Conservation (phyloP, 2,113 vertebrate species). For the Bombycilla garrulus region DNA sequence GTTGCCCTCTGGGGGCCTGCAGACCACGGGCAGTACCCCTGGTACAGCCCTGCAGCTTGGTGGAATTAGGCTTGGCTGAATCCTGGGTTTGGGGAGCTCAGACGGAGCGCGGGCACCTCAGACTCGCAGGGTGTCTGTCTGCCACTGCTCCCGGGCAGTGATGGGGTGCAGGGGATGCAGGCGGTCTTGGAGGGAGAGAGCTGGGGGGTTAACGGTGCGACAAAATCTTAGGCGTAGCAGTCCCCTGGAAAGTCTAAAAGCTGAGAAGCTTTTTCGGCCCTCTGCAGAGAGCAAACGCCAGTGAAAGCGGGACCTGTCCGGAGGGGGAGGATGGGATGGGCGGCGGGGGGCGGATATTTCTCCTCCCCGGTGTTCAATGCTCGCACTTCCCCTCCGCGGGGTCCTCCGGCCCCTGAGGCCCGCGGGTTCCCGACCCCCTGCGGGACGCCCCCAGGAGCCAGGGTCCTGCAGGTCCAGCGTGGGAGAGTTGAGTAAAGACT, state of each 20-base stretch:
- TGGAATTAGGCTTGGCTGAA: not conserved
- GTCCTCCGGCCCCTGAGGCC: not conserved
- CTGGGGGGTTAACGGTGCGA: fast-evolving
- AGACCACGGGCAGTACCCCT: no score
- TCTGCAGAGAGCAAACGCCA: not conserved
- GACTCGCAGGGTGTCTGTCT: not conserved
- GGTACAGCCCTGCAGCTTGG: not conserved
- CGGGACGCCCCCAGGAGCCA: not conserved
- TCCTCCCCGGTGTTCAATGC: not conserved
- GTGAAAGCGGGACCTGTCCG: not conserved
- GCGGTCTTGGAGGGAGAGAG: no score
- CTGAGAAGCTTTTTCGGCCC: not conserved
- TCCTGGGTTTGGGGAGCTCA: not conserved
- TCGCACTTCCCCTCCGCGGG: not conserved
- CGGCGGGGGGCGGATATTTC: not conserved
- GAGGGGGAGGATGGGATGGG: not conserved
- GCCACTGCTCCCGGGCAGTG: not conserved
- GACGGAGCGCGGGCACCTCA: not conserved
- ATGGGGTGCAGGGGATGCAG: not conserved
- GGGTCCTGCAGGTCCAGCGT: not conserved
- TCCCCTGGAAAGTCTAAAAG: not conserved
- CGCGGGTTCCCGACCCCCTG: not conserved
- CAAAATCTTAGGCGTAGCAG: not conserved
- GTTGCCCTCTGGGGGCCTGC: not conserved
- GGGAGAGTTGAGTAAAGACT: not conserved